phyloP scores from a whole-genome alignment of 2,888 invertebrate genomes.

The Terebella lapidaria region DNA sequence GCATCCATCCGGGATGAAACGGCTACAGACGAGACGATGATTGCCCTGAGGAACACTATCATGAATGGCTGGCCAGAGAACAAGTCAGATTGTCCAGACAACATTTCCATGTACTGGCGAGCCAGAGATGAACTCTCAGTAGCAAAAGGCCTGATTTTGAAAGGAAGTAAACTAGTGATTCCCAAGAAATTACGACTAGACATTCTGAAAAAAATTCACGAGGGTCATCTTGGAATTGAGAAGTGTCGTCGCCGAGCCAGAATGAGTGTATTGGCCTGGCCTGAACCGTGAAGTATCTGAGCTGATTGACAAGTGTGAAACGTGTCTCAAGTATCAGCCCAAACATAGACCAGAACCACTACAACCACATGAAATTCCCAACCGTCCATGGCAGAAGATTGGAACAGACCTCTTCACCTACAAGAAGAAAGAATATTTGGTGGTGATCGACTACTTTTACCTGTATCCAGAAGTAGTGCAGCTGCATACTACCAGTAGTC shows the following conservation, averaged over 20 bases:
- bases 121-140: neutral
- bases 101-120: neutral
- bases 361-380: neutral
- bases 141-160: neutral
- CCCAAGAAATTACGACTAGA: neutral
- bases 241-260: neutral
- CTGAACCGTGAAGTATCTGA: neutral
- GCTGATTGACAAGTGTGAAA: neutral
- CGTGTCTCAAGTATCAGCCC: neutral
- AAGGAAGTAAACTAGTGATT: neutral
- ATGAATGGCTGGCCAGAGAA: neutral
- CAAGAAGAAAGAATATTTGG: neutral
- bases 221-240: neutral
- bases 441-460: neutral
- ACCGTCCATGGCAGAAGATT: neutral
- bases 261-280: neutral
- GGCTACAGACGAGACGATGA: neutral
- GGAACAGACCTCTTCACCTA: neutral
- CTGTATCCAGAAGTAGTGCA: neutral
- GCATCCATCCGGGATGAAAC: neutral
- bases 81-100: neutral
- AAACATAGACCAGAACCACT: neutral
- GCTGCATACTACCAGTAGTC: neutral
- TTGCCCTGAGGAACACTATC: neutral
- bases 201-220: neutral